Evolutionary conservation across 2,113 vertebrate genomes (phyloP), one percentile per base, ranked within the genome.

Genomic region (Rhegmatorhina hoffmannsi): DNA sequence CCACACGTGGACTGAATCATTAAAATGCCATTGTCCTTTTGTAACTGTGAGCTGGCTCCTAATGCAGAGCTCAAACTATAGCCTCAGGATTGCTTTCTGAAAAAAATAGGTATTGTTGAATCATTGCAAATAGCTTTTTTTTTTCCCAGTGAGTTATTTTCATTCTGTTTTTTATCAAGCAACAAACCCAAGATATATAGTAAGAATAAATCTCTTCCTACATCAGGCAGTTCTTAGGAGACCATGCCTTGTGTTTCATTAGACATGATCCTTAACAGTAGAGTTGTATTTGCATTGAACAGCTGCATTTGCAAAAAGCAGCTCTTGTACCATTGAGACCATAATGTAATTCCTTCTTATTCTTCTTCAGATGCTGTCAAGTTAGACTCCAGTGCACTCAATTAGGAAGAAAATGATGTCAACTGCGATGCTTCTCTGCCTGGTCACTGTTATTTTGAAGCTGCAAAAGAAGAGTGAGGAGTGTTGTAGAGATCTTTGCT

Each of bases 351-450:
- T 59, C 28, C 19, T 89, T 94, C 67, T 14, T 3, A 17, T 96
- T 95, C 58, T 93, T 36, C 77, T 84, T 94, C 76, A 95, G 95
- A 79, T 94, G 78, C 84, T 94, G 69, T 94, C 89, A 73, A 79
- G 87, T 75, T 63, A 94, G 67, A 87, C 62, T 92, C 66, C 62
- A 31, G 40, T 92, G 75, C 56, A 63, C 79, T 90, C 38, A 36
- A 2, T 86, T 69, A 95, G 52, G 72, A 95, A 70, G 93, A 88
- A 70, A 50, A 52, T 76, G 0, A 29, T 77, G 72, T 84, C 79
- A 79, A 7, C 55, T 67, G 63, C 80, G 82, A 58, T 74, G 50
- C 46, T 85, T 52, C 72, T 83, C 56, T 95, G 82, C 50, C 74
- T 83, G 29, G 36, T 84, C 66, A 33, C 62, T 79, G 44, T 84